These are phyloP conservation scores for Bucco capensis DNA, from an alignment of 2,113 vertebrate genomes.

Conservation along the genomic window DNA sequence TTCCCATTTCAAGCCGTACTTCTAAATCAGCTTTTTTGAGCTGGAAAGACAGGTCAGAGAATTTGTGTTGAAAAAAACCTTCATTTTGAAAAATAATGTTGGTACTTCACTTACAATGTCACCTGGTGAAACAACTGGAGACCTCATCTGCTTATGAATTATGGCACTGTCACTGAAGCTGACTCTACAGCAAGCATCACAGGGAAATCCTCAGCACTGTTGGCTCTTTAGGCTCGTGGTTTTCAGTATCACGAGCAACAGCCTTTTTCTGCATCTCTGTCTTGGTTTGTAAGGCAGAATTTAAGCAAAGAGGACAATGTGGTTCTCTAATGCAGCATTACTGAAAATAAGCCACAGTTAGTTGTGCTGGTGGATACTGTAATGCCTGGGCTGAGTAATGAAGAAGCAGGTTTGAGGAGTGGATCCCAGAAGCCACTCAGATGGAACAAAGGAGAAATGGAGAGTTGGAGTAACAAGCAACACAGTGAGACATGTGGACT, in stretches of 20 bases:
- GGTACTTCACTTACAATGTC: not conserved
- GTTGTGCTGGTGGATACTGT: not conserved
- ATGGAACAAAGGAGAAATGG: not conserved
- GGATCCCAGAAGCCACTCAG: not conserved
- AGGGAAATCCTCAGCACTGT: not conserved
- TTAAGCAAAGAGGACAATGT: not conserved
- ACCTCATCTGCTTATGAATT: not conserved
- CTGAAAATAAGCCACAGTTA: not conserved
- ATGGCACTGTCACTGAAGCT: not conserved
- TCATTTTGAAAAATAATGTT: not conserved
- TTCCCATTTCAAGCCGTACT: not conserved
- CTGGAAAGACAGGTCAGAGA: not conserved
- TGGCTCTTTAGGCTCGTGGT: not conserved
- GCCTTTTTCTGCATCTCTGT: not conserved
- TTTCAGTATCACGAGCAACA: not conserved
- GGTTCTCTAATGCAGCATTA: not conserved
- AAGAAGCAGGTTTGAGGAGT: not conserved
- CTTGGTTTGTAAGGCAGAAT: not conserved
- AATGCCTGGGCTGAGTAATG: not conserved
- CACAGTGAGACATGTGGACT: fast-evolving
- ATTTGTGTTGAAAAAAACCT: not conserved
- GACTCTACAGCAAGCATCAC: not conserved
- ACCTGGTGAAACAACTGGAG: not conserved
- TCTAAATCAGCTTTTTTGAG: not conserved
- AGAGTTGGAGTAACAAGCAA: not conserved